Conservation (phyloP, 23 tunicate species). For the Ciona savignyi region DNA sequence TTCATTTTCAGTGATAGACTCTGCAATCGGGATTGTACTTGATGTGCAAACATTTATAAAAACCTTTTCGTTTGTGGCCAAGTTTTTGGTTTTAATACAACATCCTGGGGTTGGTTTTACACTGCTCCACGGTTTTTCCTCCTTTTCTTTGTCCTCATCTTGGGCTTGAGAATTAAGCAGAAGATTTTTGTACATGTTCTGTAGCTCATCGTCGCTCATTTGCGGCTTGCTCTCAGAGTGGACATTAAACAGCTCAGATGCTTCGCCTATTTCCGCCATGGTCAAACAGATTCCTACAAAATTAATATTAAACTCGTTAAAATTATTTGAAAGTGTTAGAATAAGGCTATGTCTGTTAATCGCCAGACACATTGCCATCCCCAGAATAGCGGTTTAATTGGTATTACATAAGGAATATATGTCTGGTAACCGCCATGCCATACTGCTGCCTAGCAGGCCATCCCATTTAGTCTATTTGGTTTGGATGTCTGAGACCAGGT, state of each 20-base stretch:
- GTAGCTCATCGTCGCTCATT: conserved; percentile 55
- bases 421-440: too few species aligned
- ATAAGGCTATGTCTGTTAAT: too few species aligned
- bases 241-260: conserved; percentile 49
- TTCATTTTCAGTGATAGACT: conserved; percentile 57
- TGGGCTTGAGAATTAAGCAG: conserved; percentile 10
- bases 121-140: conserved; percentile 18
- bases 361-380: too few species aligned
- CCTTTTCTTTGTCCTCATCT: neutral
- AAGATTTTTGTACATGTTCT: conserved; percentile 59
- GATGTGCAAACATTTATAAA: conserved; percentile 89
- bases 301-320: neutral
- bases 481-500: too few species aligned
- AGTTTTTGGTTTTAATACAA: conserved; percentile 70
- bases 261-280: conserved; percentile 13
- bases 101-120: conserved; percentile 89
- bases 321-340: neutral
- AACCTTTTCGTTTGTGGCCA: conserved; percentile 59
- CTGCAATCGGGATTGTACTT: conserved; percentile 68
- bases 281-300: neutral
- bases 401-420: too few species aligned
- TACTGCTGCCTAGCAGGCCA: too few species aligned
- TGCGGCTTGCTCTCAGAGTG: neutral
- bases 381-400: too few species aligned
- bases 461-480: too few species aligned